These are phyloP conservation scores for Xanthia togata DNA, from an alignment of 2,888 invertebrate species.

Conservation along the genomic window DNA sequence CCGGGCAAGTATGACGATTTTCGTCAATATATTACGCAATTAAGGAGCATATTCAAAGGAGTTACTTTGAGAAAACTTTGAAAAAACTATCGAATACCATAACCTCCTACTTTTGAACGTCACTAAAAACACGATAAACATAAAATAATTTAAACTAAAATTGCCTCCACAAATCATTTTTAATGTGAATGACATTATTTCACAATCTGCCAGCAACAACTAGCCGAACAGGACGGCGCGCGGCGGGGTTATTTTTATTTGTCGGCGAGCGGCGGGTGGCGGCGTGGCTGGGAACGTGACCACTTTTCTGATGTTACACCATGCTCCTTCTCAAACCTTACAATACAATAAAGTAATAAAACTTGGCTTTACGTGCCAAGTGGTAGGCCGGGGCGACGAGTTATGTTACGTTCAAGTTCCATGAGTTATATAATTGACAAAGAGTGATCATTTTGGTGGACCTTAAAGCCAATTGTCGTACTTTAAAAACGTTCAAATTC, in stretches of 20 bases:
- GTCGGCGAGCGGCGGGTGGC: constrained; percentile 28
- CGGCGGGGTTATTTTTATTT: constrained; percentile 48
- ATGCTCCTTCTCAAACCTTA: constrained; percentile 31
- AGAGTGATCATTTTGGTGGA: not conserved
- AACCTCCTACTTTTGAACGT: not conserved
- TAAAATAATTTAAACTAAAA: constrained; percentile 27
- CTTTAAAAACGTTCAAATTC: not conserved
- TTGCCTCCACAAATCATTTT: constrained; percentile 17
- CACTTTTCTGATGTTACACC: constrained; percentile 40
- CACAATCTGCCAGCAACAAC: constrained; percentile 55
- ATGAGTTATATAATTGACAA: not conserved
- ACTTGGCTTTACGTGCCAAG: constrained; percentile 12
- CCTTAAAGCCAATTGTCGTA: not conserved
- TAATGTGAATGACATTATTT: constrained; percentile 51
- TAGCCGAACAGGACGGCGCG: constrained; percentile 22
- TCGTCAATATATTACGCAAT: not conserved
- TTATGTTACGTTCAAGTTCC: not conserved
- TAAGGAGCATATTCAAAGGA: not conserved
- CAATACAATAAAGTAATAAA: constrained; percentile 41
- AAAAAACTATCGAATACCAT: not conserved
- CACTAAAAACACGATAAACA: not conserved
- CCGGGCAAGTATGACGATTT: not conserved
- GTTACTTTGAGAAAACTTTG: too few species aligned
- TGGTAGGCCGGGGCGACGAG: not conserved
- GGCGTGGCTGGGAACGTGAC: constrained; percentile 56